phyloP scores from a whole-genome alignment of 2,888 invertebrate species.

The Gisinianus flammeolus region DNA sequence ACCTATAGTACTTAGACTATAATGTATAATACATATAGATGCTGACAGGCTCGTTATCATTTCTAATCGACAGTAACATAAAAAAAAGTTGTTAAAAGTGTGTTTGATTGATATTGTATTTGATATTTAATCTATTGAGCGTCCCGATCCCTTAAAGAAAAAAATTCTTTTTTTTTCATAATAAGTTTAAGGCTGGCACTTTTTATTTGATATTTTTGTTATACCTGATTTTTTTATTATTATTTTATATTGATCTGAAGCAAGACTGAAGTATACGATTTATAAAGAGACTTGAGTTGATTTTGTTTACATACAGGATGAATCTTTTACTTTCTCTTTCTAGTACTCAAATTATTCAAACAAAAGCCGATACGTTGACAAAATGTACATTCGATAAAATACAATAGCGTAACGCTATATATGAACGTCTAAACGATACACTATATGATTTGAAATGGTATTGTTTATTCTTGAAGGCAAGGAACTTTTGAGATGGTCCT shows the following conservation, averaged over 20 bases:
- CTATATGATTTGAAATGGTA: background rate
- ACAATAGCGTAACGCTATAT: background rate
- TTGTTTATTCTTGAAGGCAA: slow-evolving; percentile 64
- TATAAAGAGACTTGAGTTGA: too few relatives aligned
- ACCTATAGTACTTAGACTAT: too few relatives aligned
- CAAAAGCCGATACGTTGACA: background rate
- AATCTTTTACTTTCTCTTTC: background rate
- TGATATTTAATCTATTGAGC: too few relatives aligned
- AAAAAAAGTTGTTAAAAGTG: too few relatives aligned
- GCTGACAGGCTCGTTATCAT: too few relatives aligned
- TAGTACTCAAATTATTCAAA: background rate
- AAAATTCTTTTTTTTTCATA: too few relatives aligned
- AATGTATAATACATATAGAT: too few relatives aligned
- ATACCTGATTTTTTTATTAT: background rate
- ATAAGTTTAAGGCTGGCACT: slow-evolving; percentile 11
- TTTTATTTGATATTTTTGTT: background rate
- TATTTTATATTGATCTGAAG: background rate
- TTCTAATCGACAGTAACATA: too few relatives aligned
- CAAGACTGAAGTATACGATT: background rate
- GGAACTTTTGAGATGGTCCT: slow-evolving; percentile 95
- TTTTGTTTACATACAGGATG: background rate
- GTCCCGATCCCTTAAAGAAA: too few relatives aligned
- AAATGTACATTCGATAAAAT: background rate
- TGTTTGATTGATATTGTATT: too few relatives aligned
- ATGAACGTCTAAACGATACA: background rate